Evolutionary conservation across 1,140 invertebrate genomes (phyloP), one percentile per base, ranked within the genome.

Genomic region (Neodiprion lecontei): DNA sequence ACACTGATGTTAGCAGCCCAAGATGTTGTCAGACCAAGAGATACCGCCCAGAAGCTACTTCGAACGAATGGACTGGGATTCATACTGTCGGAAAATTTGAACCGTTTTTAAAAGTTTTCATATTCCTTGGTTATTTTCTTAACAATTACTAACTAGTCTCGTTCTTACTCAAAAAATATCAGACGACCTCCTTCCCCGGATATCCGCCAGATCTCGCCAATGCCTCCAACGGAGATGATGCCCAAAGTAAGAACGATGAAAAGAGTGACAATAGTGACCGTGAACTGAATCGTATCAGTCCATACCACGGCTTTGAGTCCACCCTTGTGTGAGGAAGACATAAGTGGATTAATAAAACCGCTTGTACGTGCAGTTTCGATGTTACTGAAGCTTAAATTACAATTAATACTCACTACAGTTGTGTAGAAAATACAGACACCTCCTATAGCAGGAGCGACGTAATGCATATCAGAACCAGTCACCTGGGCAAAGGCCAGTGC

Each of bases 361-460:
- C 28, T 40, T 40, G 28, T 40, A 40, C 28, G 1, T 40, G 28
- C 28, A 40, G 1, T 40, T 40, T 40, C 28, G 28, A 40, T 40
- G 28, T 40, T 4, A 40, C 5, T 40, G 28, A 40, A 40, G 28
- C 28, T 40, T 40, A 5, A 40, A 3, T 40, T 40, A 40, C 28
- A 2, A 40, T 40, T 40, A 28, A 48, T 67, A 85, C 88, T 90
- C 84, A 93, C 92, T 65, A 96, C 84, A 17, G 93, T 91, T 9
- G 94, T 95, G 78, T 96, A 95, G 74, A 96, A 94, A 9, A 95
- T 94, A 84, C 95, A 95, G 9, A 94, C 90, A 7, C 91, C 83
- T 76, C 93, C 95, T 70, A 94, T 90, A 0, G 94, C 87, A 8
- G 93, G 90, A n/a, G 93, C 92, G 11, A 94, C 89, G 1, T 91